Evolutionary conservation across 2,797 vertebrate genomes (phyloP), one percentile per base, ranked within the genome.

Genomic region (Tokudaia tokunoshimensis): DNA sequence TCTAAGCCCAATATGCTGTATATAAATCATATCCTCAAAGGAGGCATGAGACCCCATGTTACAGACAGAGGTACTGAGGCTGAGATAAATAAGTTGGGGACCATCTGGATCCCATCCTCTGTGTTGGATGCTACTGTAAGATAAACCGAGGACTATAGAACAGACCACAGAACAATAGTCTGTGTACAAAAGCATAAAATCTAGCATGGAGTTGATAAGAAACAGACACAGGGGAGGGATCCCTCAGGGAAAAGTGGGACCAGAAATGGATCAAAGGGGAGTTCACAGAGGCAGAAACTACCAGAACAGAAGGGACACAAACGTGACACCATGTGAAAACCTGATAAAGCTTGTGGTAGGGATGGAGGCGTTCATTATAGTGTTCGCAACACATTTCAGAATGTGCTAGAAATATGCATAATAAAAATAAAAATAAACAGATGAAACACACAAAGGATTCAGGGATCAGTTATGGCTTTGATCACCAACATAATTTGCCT

Each of bases 341-440:
- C 67, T 52, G 81, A 95, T 61, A 70, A 55, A 91, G 29, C 50
- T 70, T 13, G 55, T 17, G 20, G 17, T 81, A 9, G 22, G 90
- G 59, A 63, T 20, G 22, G 15, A 80, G 87, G 50, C 55, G 1
- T 31, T 57, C 78, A 63, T 76, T 76, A 78, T 0, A 67, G 65
- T 31, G 41, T 90, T 92, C 82, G 81, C 81, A 55, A n/a, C 74
- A 34, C 65, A 78, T 80, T 96, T 82, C 67, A 91, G 96, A 65
- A 76, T 87, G 82, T 81, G 76, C 89, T 93, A 75, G 86, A 95
- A 93, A 95, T 95, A 78, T 86, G 78, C 67, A 82, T 52, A 93
- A 93, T 82, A 91, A 87, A 86, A 91, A 81, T 90, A 52, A 87
- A 96, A 85, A 86, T 52, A 70, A 94, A 90, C 65, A 92, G 70